Base-by-base conservation (phyloP, 2,797 vertebrate genomes). In the Petrocephalus schoutedeni region DNA sequence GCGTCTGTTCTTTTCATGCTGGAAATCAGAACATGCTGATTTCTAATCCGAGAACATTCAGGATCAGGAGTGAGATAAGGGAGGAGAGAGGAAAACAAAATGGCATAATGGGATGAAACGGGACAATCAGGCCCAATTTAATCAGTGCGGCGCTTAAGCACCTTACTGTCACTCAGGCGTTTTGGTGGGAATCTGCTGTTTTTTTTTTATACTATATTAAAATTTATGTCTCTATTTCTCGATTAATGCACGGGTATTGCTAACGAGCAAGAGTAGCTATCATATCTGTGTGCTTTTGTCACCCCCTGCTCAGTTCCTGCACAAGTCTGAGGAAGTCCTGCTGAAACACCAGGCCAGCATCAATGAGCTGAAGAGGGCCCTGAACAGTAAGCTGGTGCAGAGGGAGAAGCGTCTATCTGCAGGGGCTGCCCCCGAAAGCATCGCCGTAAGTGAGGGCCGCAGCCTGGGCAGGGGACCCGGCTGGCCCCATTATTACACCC, bases 341-440 rank as follows among this genome's bases (percentile, higher is more conserved):
- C 96, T 99, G 91, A 99, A 99, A 94, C 98, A 99, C 91, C 98
- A 99, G 95, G 98, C 98, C 93, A 99, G 98, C 95, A 99, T 99
- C 95, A 99, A 99, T 2, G 98, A 99, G 93, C 95, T 99, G 93
- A 99, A 99, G 94, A 95, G 97, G 91, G 98, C 98, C 8, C 92
- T 99, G 92, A 99, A 99, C 94, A 99, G 97, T 96, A 99, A 99
- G 91, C 96, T 99, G 90, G 95, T 97, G 90, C 97, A 98, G 93
- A 91, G 97, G 88, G 97, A 97, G 92, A 98, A 98, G 91, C 96
- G 97, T 88, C 93, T 98, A 89, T 97, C 97, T 53, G 96, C 97
- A 53, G 97, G 96, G 90, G 97, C 96, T 92, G 98, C 97, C 74
- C 97, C 97, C 0, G 97, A 99, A 92, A 97, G 96, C 89, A 96